Evolutionary conservation across 1,140 invertebrate genomes (phyloP), one percentile per base, ranked within the genome.

Genomic region (Gryllus bimaculatus): DNA sequence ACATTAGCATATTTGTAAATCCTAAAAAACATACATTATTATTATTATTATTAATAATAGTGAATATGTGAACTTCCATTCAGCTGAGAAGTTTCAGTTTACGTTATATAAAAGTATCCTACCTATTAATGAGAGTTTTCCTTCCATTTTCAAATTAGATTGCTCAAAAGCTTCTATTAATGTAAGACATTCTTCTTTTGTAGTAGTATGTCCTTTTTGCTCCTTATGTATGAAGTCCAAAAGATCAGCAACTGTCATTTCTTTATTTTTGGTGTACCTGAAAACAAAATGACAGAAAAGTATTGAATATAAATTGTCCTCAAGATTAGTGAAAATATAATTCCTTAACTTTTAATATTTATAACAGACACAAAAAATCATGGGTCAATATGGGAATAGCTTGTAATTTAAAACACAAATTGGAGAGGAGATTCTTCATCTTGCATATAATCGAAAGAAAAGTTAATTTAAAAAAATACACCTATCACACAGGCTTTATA

Each of bases 161-260:
- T 84, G 82, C 82, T 87, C 86, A 80, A 84, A 87, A 78, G 83
- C 80, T 77, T 86, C 82, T 74, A 88, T 87, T 8, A 87, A 73
- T 39, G 81, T 75, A 15, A 80, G 78, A 47, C 84, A 85, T 47
- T 86, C 83, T 47, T 83, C 82, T 5, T 81, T 75, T 4, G 82
- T 83, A 12, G 83, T 79, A 10, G 81, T 78, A 15, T 66, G 47
- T 74, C 85, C 83, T 78, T 86, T 81, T 76, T 85, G 84, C 79
- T 82, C 82, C 48, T 81, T 81, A 49, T 82, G 80, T 1, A 84
- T 80, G 48, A 85, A 85, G 74, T 81, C 66, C 47, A 80, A 80
- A 54, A 85, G 76, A 77, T 83, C 80, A 20, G 74, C 48, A 8
- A 80, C 80, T n/a, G 79, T 78, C 75, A 84, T 75, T 20, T 79